Base-by-base conservation (phyloP, 2,888 invertebrate species). In the Phalangium opilio region DNA sequence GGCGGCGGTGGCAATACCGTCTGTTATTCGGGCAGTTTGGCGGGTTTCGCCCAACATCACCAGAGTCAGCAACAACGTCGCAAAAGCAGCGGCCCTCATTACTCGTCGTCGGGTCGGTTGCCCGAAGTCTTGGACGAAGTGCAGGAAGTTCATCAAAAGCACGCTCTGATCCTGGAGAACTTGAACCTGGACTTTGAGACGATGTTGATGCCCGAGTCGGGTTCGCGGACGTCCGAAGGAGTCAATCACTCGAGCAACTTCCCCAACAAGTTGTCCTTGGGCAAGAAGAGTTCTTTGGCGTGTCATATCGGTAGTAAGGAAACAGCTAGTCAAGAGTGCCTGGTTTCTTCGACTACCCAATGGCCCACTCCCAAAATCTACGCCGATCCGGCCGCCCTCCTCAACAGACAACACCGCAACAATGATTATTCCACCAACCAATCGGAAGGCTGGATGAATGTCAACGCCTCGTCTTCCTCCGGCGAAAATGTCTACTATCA, bases 161-260 rank as follows among this genome's bases (percentile, higher is more conserved):
- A 87, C 67, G 78, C 79, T 59, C 73, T 82, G 62, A 82, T 85
- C 57, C 73, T 87, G 54, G 85, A 83, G 40, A 84, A 87, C 66
- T 70, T 87, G 50, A 86, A 86, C 71, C 74, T 87, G 51, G 82
- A 85, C 58, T 82, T 83, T 40, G 86, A 87, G 69, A 85, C 83
- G 41, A 85, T 87, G 84, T 68, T 87, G 55, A 87, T 86, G 86
- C 86, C 85, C 15, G 55, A 54, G 18, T 8, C 12, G 8, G 27
- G 27, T 27, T 27, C 27, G 4, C 27, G 8, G 44, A 41, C 49
- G 39, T 17, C 55, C 48, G 43, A 42, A 44, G 49, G 42, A 33
- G 35, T 14, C 36, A 32, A 10, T 11, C 14, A n/a, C 5, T 32
- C 41, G 5, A 20, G 17, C 20, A 45, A 41, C 20, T 38, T 32